Evolutionary conservation across 2,797 vertebrate species (phyloP), one percentile per base, ranked within the genome.

Genomic region (Ptychadena robeensis): DNA sequence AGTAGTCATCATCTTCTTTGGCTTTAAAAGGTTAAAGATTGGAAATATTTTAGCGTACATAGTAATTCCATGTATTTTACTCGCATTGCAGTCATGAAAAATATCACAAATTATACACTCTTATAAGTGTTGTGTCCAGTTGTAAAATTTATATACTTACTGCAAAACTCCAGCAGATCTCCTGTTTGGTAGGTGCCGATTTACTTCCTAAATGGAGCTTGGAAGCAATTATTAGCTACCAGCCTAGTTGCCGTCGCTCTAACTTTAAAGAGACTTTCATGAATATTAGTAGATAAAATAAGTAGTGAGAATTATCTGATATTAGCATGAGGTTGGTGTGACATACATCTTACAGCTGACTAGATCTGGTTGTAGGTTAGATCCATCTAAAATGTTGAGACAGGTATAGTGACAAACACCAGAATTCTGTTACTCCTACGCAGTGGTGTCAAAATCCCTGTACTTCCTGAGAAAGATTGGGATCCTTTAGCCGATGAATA

Each of bases 61-160:
- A 72, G 78, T 31, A 63, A n/a, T 81, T 88, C 82, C 70, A 79
- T 82, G 15, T 57, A 8, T 81, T 9, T 85, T 73, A 53, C 5
- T 14, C 66, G 9, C 1, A 10, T 15, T 9, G 4, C 66, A 82
- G 18, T 15, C 82, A 2, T 0, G 9, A 28, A 48, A 48, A 79
- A 63, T 18, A 44, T 32, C 57, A 37, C 59, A 38, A 71, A 32
- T 63, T 35, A 0, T 5, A 31, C n/a, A 0, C 0, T 31, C 1
- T 27, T 79, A 1, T 22, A n/a, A 37, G 1, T 4, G 6, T 27
- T 25, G 38, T 85, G 69, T 69, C 59, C 44, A 66, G 31, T 59
- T 74, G 11, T 75, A 34, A 59, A 68, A 81, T 65, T 53, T 9
- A 66, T 34, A 31, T 31, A 44, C 27, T 30, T 40, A 64, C 15